Evolutionary conservation across 2,113 vertebrate genomes (phyloP), one percentile per base, ranked within the genome.

Genomic region (Anolis carolinensis): DNA sequence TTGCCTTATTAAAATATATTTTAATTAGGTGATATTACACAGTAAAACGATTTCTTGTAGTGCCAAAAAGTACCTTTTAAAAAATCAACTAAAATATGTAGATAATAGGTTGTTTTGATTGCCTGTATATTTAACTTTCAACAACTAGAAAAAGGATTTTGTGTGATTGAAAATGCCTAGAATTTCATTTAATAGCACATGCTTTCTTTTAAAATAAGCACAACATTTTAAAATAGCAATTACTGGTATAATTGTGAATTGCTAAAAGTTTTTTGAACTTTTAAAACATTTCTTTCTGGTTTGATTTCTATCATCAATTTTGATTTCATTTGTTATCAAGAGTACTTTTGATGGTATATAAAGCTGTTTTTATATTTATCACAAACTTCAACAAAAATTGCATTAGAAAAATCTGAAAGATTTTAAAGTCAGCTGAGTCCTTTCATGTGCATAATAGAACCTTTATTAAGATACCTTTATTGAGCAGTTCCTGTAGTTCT

Each of bases 141-240:
- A 95, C 93, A 95, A 84, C 89, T 92, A 92, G 73, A 79, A 87
- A 94, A 44, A 93, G 93, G 89, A 91, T 95, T 95, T 79, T 79
- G 93, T 92, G 94, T 95, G 94, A 96, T 96, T 95, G 95, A 94
- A 91, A 96, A 94, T 87, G 88, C 87, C 82, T 89, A 92, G 90
- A 95, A 95, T 96, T 96, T 96, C 92, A 94, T 79, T 89, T 95
- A 95, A 94, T 50, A 74, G 93, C 93, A 91, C 25, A 82, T 87
- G 91, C 85, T 94, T 96, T 94, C 94, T 94, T 88, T 74, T 88
- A 89, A 87, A 94, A 95, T 90, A 95, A 95, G 92, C 82, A 94
- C 95, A 96, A 96, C 93, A 95, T 94, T 94, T 95, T 95, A 95
- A 96, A 96, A 96, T 94, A 95, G 93, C 95, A 96, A 95, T 96